Base-by-base conservation (phyloP, 2,888 invertebrate species). In the Cerastis leucographa region DNA sequence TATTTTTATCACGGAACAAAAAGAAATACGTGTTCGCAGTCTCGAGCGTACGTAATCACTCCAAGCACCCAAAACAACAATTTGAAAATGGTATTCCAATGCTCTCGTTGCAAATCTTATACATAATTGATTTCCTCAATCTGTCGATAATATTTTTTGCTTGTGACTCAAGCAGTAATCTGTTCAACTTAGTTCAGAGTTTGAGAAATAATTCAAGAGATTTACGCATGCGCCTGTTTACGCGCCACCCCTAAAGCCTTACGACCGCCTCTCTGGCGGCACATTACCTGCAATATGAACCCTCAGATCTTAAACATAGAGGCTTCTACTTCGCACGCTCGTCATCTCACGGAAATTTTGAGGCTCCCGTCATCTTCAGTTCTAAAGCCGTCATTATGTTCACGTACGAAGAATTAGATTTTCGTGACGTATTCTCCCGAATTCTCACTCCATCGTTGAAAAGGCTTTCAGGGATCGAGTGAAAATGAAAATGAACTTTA, bases 161-260 rank as follows among this genome's bases (percentile, higher is more conserved):
- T 79, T 73, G 61, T 46, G 74, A 73, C 78, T 77, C 68, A 80
- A 80, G 78, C 76, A 86, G 82, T 87, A 89, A 88, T 89, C 89
- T 87, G 89, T 85, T 67, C 82, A 89, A 89, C 89, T 89, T 89
- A 95, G 90, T 94, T 95, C 89, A 90, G 91, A 94, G 92, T 94
- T 94, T 91, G 86, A 91, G 90, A 93, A 94, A 93, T 92, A 92
- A 92, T 94, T 92, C 87, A 92, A 89, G 89, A 91, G 91, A 93
- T 89, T 91, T 92, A 95, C 97, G 97, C 97, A 96, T 96, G 97
- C 97, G 97, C 95, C 93, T 86, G 78, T 90, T 93, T 94, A 94
- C 95, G 96, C 96, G 93, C 96, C 97, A 96, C 97, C 97, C 97
- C 96, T 96, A 89, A 95, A 93, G 88, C 94, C 94, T 94, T 96